Evolutionary conservation across 2,113 vertebrate species (phyloP).

Genomic region (Ceyx cyanopectus): DNA sequence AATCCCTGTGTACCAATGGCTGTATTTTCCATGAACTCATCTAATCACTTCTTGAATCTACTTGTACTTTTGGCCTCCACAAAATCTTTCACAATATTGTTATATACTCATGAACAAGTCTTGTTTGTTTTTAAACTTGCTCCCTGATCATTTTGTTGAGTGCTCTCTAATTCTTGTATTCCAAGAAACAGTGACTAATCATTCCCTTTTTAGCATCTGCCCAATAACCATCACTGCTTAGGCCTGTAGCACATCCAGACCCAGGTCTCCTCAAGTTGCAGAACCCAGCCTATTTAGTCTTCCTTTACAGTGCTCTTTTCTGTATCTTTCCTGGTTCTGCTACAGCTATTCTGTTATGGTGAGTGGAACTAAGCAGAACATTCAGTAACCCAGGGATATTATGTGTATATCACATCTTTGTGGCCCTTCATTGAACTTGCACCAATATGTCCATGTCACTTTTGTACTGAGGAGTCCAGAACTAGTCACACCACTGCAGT

Average conservation of each 20-base stretch:
- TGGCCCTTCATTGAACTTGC: not conserved
- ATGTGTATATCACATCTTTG: not conserved
- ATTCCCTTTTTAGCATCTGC: not conserved
- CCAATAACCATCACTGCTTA: not conserved
- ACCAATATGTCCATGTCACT: not conserved
- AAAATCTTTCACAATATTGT: not conserved
- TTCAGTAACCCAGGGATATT: not conserved
- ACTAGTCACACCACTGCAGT: not conserved
- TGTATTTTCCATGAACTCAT: not conserved
- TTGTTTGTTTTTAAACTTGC: slow-evolving; percentile 6
- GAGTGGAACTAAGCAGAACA: not conserved
- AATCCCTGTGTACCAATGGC: not conserved
- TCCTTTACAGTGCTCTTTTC: not conserved
- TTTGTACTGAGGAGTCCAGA: not conserved
- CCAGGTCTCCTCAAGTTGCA: not conserved
- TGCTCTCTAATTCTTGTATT: not conserved
- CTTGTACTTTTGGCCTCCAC: not conserved
- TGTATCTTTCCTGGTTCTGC: not conserved
- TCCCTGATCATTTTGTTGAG: not conserved
- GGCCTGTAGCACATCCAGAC: not conserved
- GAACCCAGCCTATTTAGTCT: not conserved
- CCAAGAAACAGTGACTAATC: not conserved
- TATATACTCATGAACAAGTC: not conserved
- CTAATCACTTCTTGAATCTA: not conserved
- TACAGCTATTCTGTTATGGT: not conserved